Evolutionary conservation across 2,888 invertebrate genomes (phyloP).

Genomic region (Drosophila sordidula): DNA sequence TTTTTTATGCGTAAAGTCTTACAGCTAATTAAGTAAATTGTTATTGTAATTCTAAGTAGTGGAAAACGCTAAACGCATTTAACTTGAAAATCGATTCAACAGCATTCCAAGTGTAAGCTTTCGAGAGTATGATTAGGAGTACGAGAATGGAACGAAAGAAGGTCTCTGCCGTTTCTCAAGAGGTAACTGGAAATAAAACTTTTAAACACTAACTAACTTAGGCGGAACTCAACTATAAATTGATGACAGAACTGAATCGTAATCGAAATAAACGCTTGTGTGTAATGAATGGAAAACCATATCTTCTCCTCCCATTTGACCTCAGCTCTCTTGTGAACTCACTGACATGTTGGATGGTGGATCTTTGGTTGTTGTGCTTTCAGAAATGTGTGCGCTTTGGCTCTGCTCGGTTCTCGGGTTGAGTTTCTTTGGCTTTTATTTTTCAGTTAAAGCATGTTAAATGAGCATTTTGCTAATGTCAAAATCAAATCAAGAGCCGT

Average conservation of each 20-base stretch:
- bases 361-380: slow-evolving; percentile 85
- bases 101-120: slow-evolving; percentile 69
- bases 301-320: slow-evolving; percentile 9
- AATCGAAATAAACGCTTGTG: slow-evolving; percentile 66
- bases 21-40: slow-evolving; percentile 68
- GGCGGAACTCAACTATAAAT: slow-evolving; percentile 72
- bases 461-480: slow-evolving; percentile 69
- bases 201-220: slow-evolving; percentile 71
- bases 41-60: slow-evolving; percentile 40
- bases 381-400: slow-evolving; percentile 56
- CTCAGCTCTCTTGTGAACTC: slow-evolving; percentile 62
- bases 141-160: slow-evolving; percentile 36
- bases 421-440: slow-evolving; percentile 30
- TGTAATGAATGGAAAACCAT: slow-evolving; percentile 24
- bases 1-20: slow-evolving; percentile 69
- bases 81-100: slow-evolving; percentile 50
- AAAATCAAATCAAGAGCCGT: slow-evolving; percentile 34
- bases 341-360: slow-evolving; percentile 38
- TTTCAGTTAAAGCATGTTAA: slow-evolving; percentile 30
- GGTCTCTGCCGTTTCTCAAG: slow-evolving; percentile 40
- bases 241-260: slow-evolving; percentile 72
- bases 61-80: slow-evolving; percentile 48
- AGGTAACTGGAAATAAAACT: slow-evolving; percentile 66
- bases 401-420: slow-evolving; percentile 70
- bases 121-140: slow-evolving; percentile 41